Conservation (phyloP, 2,113 vertebrate species). For the Hippocampus mohnikei region DNA sequence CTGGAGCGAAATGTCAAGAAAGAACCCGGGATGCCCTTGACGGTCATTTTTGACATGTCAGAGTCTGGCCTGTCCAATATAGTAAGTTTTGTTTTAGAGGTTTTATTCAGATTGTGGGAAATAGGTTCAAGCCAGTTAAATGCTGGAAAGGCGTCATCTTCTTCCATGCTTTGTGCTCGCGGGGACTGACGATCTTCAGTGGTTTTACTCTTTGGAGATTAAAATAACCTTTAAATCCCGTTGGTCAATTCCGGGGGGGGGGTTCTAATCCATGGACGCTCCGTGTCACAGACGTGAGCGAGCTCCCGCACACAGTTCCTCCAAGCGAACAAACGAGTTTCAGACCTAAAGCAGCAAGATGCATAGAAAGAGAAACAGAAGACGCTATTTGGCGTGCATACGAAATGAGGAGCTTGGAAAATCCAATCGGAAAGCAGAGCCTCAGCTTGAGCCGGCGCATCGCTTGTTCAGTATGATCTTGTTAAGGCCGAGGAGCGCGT, state of each 20-base stretch:
- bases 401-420: constrained; percentile 44
- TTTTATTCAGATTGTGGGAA: background rate
- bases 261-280: constrained; percentile 58
- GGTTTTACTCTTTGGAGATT: constrained; percentile 65
- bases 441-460: constrained; percentile 12
- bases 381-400: constrained; percentile 27
- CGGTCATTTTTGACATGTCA: constrained; percentile 93
- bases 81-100: constrained; percentile 72
- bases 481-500: constrained; percentile 41
- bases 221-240: constrained; percentile 69
- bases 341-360: constrained; percentile 31
- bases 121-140: background rate
- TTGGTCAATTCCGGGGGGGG: constrained; percentile 49
- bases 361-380: background rate
- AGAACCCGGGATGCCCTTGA: constrained; percentile 90
- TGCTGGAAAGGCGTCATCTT: constrained; percentile 13
- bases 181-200: constrained; percentile 49
- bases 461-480: constrained; percentile 48
- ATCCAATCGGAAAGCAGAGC: constrained; percentile 32
- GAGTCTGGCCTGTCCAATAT: constrained; percentile 91
- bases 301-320: constrained; percentile 23
- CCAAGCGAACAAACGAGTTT: constrained; percentile 41
- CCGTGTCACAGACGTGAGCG: constrained; percentile 34
- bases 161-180: constrained; percentile 27
- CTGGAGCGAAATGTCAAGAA: constrained; percentile 89